phyloP scores from a whole-genome alignment of 1,140 invertebrate genomes.

The Whitmania pigra region DNA sequence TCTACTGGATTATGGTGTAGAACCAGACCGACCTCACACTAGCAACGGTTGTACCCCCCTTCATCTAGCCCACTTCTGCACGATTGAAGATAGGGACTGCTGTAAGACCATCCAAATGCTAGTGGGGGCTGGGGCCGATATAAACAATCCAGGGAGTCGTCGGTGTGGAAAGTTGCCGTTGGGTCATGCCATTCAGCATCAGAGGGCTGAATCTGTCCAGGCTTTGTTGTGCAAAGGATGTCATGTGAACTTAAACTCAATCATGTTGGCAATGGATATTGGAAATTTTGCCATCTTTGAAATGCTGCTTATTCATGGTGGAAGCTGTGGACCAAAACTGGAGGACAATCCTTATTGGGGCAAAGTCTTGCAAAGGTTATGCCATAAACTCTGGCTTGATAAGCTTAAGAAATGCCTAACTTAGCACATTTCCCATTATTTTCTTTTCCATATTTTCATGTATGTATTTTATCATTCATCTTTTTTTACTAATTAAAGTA shows the following conservation, averaged over 20 bases:
- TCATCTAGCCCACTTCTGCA: slow-evolving; percentile 24
- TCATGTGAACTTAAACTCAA: slow-evolving; percentile 20
- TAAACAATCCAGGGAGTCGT: slow-evolving; percentile 19
- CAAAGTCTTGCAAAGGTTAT: slow-evolving; percentile 18
- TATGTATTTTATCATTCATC: neutral
- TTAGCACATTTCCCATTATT: neutral
- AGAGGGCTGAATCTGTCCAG: slow-evolving; percentile 20
- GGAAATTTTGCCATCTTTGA: slow-evolving; percentile 23
- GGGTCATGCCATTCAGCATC: slow-evolving; percentile 25
- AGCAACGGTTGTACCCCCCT: slow-evolving; percentile 25
- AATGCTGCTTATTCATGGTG: slow-evolving; percentile 21
- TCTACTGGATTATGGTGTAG: slow-evolving; percentile 21
- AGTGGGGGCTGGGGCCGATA: slow-evolving; percentile 20
- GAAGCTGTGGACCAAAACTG: slow-evolving; percentile 18
- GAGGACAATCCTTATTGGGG: slow-evolving; percentile 21
- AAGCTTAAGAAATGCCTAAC: neutral
- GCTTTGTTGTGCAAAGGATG: slow-evolving; percentile 18
- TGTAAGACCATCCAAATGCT: slow-evolving; percentile 18
- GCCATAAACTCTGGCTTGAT: too few species aligned
- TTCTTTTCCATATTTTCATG: neutral
- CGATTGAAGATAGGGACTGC: slow-evolving; percentile 22
- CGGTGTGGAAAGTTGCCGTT: slow-evolving; percentile 20
- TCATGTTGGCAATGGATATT: slow-evolving; percentile 24
- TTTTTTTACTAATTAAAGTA: neutral
- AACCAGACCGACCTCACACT: slow-evolving; percentile 20